These are phyloP conservation scores for Aix galericulata DNA, from an alignment of 2,113 vertebrate genomes.

Conservation along the genomic window DNA sequence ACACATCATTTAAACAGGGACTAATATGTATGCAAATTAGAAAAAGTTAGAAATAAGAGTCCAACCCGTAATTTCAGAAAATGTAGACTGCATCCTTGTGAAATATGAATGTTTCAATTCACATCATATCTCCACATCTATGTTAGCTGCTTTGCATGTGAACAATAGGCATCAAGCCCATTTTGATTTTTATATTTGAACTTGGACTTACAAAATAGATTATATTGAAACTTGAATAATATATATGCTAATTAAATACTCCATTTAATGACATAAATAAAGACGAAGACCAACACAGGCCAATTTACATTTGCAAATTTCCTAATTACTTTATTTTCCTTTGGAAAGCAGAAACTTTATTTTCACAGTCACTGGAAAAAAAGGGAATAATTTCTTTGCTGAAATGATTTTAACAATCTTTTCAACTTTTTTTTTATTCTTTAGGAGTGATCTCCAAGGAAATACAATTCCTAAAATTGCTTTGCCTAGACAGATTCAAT, in stretches of 20 bases:
- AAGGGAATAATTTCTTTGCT: not conserved
- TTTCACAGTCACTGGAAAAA: not conserved
- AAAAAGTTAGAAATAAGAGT: slow-evolving; percentile 64
- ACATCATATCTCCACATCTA: slow-evolving; percentile 60
- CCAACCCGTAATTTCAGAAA: slow-evolving; percentile 62
- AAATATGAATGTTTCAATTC: slow-evolving; percentile 65
- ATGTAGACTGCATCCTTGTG: slow-evolving; percentile 31
- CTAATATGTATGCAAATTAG: slow-evolving; percentile 75
- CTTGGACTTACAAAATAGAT: slow-evolving; percentile 47
- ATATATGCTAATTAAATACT: slow-evolving; percentile 71
- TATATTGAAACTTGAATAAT: slow-evolving; percentile 65
- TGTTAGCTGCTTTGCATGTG: slow-evolving; percentile 57
- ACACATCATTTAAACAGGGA: slow-evolving; percentile 72
- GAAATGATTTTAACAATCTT: not conserved
- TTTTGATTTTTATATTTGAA: slow-evolving; percentile 68
- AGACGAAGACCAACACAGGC: slow-evolving; percentile 32
- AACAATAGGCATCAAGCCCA: slow-evolving; percentile 62
- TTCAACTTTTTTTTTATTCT: not conserved
- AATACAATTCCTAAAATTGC: not conserved
- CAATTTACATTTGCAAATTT: slow-evolving; percentile 68
- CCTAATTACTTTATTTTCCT: slow-evolving; percentile 51
- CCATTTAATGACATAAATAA: slow-evolving; percentile 67
- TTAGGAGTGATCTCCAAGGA: not conserved
- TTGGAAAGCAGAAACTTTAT: slow-evolving; percentile 45
- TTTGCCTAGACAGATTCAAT: not conserved